Evolutionary conservation across 2,888 invertebrate species (phyloP).

Genomic region (Lepidochrysops patricia): DNA sequence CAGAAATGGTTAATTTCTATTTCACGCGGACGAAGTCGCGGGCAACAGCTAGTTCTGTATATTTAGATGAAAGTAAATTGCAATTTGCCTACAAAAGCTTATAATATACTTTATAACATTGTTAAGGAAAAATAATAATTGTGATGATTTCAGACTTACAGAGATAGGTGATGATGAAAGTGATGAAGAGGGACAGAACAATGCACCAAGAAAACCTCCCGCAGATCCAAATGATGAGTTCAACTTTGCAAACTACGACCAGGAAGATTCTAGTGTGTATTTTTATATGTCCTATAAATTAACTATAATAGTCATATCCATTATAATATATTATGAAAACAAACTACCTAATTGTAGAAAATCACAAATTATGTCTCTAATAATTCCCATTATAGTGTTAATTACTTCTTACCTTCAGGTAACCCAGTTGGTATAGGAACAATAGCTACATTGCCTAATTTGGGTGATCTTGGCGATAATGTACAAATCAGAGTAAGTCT

Average conservation of each 20-base stretch:
- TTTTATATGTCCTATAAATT: neutral
- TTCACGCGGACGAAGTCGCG: too few species aligned
- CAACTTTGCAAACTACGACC: slow-evolving; percentile 83
- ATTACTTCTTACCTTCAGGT: slow-evolving; percentile 31
- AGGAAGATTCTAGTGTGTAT: slow-evolving; percentile 74
- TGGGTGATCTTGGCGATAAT: slow-evolving; percentile 65
- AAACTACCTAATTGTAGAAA: neutral
- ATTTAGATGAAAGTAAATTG: too few species aligned
- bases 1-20: too few species aligned
- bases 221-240: slow-evolving; percentile 78
- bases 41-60: too few species aligned
- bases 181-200: slow-evolving; percentile 47
- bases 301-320: neutral
- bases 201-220: slow-evolving; percentile 38
- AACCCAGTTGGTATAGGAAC: slow-evolving; percentile 73
- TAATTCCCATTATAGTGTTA: too few species aligned
- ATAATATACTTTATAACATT: too few species aligned
- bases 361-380: too few species aligned
- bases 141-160: slow-evolving; percentile 37
- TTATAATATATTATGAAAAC: neutral
- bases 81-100: too few species aligned
- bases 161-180: slow-evolving; percentile 61
- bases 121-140: neutral
- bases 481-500: slow-evolving; percentile 61
- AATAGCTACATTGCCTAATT: slow-evolving; percentile 70